Percentiles rank a stretch among this genome's conserved stretches.
Evolutionary conservation across 53 echinoderm and acorn worm genomes (phyloP).

Genomic region (Glandiceps talaboti): DNA sequence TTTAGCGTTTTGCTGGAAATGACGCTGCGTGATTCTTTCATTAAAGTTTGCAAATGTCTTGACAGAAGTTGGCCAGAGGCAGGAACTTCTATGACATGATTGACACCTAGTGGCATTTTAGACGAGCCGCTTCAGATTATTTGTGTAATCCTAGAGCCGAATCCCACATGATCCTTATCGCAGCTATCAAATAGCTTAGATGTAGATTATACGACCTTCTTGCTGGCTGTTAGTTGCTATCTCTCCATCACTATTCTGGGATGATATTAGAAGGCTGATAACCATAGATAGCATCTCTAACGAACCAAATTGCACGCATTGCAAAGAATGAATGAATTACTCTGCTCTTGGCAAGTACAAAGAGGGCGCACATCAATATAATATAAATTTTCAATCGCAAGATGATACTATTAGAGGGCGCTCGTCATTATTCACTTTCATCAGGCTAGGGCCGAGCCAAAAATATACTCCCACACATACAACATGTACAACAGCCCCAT

Average conservation of each 20-base stretch:
- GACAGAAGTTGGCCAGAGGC: slow-evolving; percentile 1
- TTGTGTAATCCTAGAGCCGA: background rate
- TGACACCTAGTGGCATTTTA: background rate
- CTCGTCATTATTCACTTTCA: too few species aligned
- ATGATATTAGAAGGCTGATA: background rate
- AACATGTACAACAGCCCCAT: too few species aligned
- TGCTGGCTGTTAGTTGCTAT: background rate
- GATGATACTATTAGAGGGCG: too few species aligned
- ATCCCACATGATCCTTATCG: background rate
- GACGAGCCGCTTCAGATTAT: background rate
- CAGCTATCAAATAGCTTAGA: background rate
- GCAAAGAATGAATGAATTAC: background rate
- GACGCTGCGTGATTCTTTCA: background rate
- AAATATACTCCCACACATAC: too few species aligned
- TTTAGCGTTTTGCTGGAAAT: too few species aligned
- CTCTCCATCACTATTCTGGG: background rate
- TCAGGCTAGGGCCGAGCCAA: too few species aligned
- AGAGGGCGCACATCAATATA: background rate
- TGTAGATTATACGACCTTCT: background rate
- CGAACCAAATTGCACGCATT: background rate
- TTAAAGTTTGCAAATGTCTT: background rate
- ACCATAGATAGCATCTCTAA: background rate
- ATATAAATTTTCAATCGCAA: too few species aligned
- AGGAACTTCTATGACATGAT: background rate
- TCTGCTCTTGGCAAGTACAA: background rate